Evolutionary conservation across 1,140 invertebrate genomes (phyloP).

Genomic region (Drosophila melanogaster): DNA sequence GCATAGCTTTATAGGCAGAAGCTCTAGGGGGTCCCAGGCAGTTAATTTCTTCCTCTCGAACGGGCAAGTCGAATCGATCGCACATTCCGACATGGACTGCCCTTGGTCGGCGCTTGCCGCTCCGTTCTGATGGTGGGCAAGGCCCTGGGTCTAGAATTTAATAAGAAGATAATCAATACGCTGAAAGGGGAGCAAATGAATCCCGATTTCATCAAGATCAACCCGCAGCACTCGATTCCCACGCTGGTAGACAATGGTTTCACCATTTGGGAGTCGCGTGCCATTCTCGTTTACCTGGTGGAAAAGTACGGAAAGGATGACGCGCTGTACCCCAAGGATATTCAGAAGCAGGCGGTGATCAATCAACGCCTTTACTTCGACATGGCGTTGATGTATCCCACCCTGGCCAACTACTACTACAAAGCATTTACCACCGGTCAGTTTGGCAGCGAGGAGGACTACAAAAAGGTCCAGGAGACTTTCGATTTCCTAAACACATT

Average conservation of each 20-base stretch:
- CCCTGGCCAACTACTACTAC: constrained; percentile 87
- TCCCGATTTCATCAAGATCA: constrained; percentile 86
- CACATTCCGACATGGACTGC: constrained; percentile 48
- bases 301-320: constrained; percentile 82
- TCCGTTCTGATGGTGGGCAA: constrained; percentile 84
- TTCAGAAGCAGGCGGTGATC: constrained; percentile 85
- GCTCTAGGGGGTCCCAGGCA: background rate
- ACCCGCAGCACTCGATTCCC: constrained; percentile 79
- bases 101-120: constrained; percentile 69
- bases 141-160: constrained; percentile 84
- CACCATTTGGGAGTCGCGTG: constrained; percentile 69
- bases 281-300: constrained; percentile 69
- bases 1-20: constrained; percentile 6
- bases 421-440: constrained; percentile 82
- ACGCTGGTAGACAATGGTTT: constrained; percentile 65
- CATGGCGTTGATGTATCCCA: constrained; percentile 80
- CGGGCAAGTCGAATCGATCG: constrained; percentile 36
- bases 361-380: constrained; percentile 87
- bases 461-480: constrained; percentile 36
- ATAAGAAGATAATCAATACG: constrained; percentile 85
- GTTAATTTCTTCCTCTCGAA: constrained; percentile 3
- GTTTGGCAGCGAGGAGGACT: constrained; percentile 21
- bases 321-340: constrained; percentile 87
- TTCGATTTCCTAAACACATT: constrained; percentile 41
- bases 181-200: constrained; percentile 87